A percentile compares a stretch with the other conserved stretches of the same genome.
These are phyloP conservation scores for Heliconius cydno DNA, from an alignment of 2,888 invertebrate species.

Conservation along the genomic window DNA sequence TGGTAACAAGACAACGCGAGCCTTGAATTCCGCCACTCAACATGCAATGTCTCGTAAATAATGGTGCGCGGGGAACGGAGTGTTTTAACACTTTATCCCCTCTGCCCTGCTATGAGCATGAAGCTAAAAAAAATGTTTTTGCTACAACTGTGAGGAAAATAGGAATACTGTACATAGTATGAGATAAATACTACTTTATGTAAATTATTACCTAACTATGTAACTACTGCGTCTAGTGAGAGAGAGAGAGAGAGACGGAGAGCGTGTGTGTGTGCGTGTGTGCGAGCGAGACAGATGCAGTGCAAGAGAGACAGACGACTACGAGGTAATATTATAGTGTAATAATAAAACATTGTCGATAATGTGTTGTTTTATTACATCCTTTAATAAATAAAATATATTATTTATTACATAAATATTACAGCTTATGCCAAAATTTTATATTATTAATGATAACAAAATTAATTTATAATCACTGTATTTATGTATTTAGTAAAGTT, in stretches of 20 bases:
- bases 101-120: not conserved
- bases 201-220: not conserved
- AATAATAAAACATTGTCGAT: conserved; percentile 48
- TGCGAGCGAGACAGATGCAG: conserved; percentile 28
- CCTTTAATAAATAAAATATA: not conserved
- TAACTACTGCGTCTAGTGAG: not conserved
- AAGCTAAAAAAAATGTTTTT: not conserved
- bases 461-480: no score
- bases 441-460: no score
- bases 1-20: not conserved
- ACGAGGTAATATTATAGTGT: conserved; percentile 34
- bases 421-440: no score
- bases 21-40: not conserved
- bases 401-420: no score
- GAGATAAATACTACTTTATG: not conserved
- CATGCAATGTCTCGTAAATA: not conserved
- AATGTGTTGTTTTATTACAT: conserved; percentile 24
- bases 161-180: not conserved
- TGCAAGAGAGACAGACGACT: conserved; percentile 23
- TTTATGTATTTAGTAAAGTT: no score
- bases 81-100: not conserved
- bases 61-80: not conserved
- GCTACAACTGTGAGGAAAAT: conserved; percentile 5
- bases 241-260: conserved; percentile 19
- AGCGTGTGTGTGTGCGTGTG: conserved; percentile 30